Conservation (phyloP, 2,113 vertebrate genomes). For the Phalacrocorax aristotelis region DNA sequence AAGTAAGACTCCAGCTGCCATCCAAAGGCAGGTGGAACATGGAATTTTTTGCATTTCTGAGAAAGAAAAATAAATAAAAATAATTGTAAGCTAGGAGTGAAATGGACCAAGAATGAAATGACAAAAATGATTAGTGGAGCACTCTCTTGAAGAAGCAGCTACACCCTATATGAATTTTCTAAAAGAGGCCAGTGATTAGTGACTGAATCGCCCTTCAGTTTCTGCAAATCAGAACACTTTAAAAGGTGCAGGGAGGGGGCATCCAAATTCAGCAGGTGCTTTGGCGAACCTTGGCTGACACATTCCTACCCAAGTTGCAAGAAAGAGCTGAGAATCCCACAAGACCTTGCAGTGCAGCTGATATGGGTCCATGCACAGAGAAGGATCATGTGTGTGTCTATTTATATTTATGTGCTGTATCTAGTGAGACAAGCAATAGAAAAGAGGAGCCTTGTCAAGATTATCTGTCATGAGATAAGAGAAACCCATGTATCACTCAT, state of each 20-base stretch:
- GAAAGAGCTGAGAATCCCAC: neutral
- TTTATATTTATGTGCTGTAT: neutral
- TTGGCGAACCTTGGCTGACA: neutral
- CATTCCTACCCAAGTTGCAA: neutral
- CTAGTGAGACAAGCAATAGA: constrained; percentile 58
- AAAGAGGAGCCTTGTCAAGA: constrained; percentile 63
- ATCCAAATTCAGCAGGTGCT: neutral
- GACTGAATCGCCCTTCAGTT: neutral
- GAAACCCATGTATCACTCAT: constrained; percentile 70
- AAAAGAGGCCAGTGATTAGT: neutral
- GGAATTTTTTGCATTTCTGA: neutral
- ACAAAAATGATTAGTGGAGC: neutral
- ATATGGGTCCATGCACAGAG: neutral
- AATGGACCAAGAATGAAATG: neutral
- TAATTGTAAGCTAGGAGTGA: neutral
- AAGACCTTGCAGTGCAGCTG: neutral
- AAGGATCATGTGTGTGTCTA: neutral
- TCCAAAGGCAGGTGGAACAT: neutral
- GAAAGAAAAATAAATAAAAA: neutral
- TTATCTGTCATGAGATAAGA: constrained; percentile 52
- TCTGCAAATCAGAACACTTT: neutral
- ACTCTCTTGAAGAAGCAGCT: neutral
- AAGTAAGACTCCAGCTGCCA: neutral
- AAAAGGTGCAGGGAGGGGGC: neutral
- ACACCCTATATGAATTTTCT: neutral